phyloP scores from a whole-genome alignment of 1,140 invertebrate species.

The Drosophila mojavensis region DNA sequence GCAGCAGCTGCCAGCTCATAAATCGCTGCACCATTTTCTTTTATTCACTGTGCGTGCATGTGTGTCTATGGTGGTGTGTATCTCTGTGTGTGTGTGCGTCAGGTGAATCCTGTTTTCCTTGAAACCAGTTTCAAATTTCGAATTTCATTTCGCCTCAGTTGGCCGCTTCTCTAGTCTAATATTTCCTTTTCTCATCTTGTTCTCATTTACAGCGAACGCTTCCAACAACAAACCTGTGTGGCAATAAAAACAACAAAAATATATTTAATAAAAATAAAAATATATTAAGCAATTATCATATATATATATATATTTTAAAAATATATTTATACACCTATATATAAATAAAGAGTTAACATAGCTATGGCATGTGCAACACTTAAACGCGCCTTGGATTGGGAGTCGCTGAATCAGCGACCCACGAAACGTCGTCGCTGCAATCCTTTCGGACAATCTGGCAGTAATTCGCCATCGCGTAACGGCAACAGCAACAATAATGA shows the following conservation, averaged over 20 bases:
- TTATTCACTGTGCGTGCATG: conserved; percentile 22
- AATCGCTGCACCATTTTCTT: conserved; percentile 78
- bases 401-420: conserved; percentile 92
- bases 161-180: conserved; percentile 30
- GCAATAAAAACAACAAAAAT: conserved; percentile 46
- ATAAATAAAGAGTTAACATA: conserved; percentile 37
- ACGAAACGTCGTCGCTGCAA: conserved; percentile 94
- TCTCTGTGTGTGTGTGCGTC: conserved; percentile 35
- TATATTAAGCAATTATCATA: conserved; percentile 2
- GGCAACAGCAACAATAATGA: conserved; percentile 47
- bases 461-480: conserved; percentile 87
- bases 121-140: conserved; percentile 63
- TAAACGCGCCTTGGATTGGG: conserved; percentile 96
- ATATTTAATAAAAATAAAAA: conserved; percentile 6
- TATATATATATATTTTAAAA: conserved; percentile 14
- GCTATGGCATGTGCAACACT: conserved; percentile 97
- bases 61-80: conserved; percentile 16
- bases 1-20: conserved; percentile 42
- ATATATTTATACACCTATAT: conserved; percentile 16
- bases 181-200: conserved; percentile 9
- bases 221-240: conserved; percentile 46
- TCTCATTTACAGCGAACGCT: conserved; percentile 43
- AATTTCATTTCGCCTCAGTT: conserved; percentile 34
- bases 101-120: conserved; percentile 80
- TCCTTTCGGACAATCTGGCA: conserved; percentile 90